Evolutionary conservation across 2,888 invertebrate species (phyloP).

Genomic region (Lithophane leautieri): DNA sequence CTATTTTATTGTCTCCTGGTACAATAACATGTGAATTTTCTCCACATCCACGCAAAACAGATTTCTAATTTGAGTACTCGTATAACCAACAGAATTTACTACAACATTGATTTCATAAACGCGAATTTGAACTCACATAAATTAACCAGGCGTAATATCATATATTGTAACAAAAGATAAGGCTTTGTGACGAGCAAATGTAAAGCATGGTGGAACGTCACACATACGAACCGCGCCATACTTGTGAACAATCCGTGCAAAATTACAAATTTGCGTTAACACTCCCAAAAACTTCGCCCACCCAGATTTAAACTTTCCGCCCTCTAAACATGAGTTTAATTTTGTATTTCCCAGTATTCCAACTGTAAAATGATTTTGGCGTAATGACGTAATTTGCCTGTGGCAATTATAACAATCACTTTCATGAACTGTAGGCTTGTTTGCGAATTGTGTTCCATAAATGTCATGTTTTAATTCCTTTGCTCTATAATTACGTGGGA

Average conservation of each 20-base stretch:
- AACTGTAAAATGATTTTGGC: constrained; percentile 56
- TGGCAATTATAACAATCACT: constrained; percentile 77
- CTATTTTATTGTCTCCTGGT: constrained; percentile 51
- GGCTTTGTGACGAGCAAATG: constrained; percentile 71
- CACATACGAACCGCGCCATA: constrained; percentile 67
- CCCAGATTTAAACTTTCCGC: constrained; percentile 46
- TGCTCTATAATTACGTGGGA: constrained; percentile 65
- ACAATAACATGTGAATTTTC: constrained; percentile 34
- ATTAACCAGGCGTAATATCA: constrained; percentile 56
- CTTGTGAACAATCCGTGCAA: constrained; percentile 65
- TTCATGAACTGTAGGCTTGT: constrained; percentile 74
- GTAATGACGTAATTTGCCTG: constrained; percentile 69
- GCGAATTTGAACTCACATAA: constrained; percentile 45
- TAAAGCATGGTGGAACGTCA: constrained; percentile 69
- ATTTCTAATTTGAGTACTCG: constrained; percentile 27
- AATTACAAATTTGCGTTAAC: constrained; percentile 57
- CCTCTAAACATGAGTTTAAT: constrained; percentile 14
- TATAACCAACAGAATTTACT: constrained; percentile 2
- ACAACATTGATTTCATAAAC: constrained; percentile 34
- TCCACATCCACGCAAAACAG: constrained; percentile 19
- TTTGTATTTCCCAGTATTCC: constrained; percentile 25
- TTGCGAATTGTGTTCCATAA: constrained; percentile 71
- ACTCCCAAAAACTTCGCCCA: constrained; percentile 25
- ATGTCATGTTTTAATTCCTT: constrained; percentile 69
- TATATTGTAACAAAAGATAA: constrained; percentile 69